phyloP scores from a whole-genome alignment of 2,113 vertebrate species.

The Myocastor coypus region DNA sequence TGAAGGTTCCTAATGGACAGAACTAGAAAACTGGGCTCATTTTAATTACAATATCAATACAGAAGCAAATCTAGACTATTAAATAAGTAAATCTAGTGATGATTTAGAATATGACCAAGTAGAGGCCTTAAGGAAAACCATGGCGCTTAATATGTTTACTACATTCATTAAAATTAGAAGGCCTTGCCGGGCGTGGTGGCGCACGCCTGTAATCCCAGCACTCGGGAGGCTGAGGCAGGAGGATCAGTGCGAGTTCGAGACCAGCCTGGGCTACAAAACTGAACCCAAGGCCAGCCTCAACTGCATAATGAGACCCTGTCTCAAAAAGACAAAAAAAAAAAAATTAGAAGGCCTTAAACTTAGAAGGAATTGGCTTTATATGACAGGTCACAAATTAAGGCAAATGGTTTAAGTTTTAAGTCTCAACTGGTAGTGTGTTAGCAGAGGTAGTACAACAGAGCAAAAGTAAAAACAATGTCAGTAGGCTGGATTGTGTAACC shows the following conservation, averaged over 20 bases:
- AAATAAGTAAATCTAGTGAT: neutral
- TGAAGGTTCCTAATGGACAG: neutral
- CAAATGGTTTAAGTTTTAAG: constrained; percentile 38
- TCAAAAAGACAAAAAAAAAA: no score
- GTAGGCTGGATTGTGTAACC: neutral
- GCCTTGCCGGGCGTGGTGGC: no score
- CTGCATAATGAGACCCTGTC: no score
- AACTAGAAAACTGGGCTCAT: neutral
- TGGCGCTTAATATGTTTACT: neutral
- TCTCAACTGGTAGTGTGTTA: neutral
- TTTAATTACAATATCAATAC: neutral
- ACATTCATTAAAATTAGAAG: constrained; percentile 12
- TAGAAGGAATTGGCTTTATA: constrained; percentile 2
- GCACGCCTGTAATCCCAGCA: no score
- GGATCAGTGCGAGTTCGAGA: no score
- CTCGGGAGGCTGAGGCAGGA: no score
- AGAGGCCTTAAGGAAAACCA: neutral
- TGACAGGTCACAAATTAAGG: constrained; percentile 25
- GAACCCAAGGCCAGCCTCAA: no score
- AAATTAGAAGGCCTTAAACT: constrained; percentile 10
- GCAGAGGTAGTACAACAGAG: neutral
- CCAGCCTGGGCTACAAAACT: no score
- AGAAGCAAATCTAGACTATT: neutral
- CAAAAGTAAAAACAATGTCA: neutral
- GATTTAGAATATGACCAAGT: constrained; percentile 14